Evolutionary conservation across 2,888 invertebrate species (phyloP).

Genomic region (Uropetala carovei): DNA sequence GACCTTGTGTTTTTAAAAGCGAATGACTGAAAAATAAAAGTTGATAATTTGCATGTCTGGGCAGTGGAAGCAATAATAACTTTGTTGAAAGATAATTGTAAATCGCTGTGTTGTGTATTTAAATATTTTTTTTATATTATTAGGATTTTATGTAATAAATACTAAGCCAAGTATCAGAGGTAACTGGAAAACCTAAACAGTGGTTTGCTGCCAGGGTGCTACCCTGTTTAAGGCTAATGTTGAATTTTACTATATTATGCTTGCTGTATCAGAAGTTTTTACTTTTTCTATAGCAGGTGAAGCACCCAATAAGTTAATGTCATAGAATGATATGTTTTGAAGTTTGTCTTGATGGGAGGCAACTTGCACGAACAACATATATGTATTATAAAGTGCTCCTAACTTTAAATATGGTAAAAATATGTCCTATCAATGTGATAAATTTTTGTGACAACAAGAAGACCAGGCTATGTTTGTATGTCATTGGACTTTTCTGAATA

Average conservation of each 20-base stretch:
- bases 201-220: constrained; percentile 20
- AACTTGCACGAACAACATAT: constrained; percentile 19
- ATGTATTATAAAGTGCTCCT: constrained; percentile 46
- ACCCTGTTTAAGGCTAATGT: constrained; percentile 44
- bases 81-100: constrained; percentile 58
- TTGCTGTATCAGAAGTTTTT: constrained; percentile 38
- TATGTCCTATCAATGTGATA: constrained; percentile 61
- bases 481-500: constrained; percentile 60
- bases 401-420: constrained; percentile 48
- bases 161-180: constrained; percentile 35
- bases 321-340: constrained; percentile 27
- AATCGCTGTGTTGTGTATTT: constrained; percentile 50
- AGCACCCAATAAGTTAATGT: constrained; percentile 5
- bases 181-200: background rate
- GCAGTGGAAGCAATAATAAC: constrained; percentile 54
- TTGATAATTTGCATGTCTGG: constrained; percentile 34
- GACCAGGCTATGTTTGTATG: constrained; percentile 53
- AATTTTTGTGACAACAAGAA: constrained; percentile 58
- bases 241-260: constrained; percentile 41
- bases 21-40: constrained; percentile 34
- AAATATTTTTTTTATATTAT: constrained; percentile 46
- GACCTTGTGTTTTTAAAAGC: constrained; percentile 42
- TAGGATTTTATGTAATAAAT: constrained; percentile 26
- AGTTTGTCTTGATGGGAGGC: constrained; percentile 4
- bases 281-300: constrained; percentile 40